A percentile compares a stretch with the other conserved stretches of the same genome.
These are phyloP conservation scores for Centroberyx gerrardi DNA, from an alignment of 2,797 vertebrate species.

Conservation along the genomic window DNA sequence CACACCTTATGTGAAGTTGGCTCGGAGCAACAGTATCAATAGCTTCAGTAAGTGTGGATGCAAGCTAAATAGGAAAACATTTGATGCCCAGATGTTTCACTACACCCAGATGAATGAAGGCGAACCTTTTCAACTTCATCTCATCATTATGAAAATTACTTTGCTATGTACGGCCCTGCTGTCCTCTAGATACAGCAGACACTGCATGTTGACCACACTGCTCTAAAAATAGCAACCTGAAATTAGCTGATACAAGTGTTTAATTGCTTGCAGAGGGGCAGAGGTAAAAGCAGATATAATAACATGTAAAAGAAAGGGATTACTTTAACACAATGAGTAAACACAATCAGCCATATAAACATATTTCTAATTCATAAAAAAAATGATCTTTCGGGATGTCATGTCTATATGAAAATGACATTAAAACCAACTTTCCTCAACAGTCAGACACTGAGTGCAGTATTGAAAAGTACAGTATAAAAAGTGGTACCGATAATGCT, in stretches of 20 bases:
- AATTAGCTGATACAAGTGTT: slow-evolving; percentile 39
- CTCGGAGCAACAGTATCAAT: slow-evolving; percentile 61
- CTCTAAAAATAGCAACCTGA: slow-evolving; percentile 58
- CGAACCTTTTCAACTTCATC: slow-evolving; percentile 66
- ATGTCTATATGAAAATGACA: background rate
- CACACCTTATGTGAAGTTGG: slow-evolving; percentile 57
- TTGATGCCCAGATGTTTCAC: slow-evolving; percentile 75
- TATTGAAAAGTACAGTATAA: slow-evolving; percentile 19
- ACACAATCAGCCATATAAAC: slow-evolving; percentile 23
- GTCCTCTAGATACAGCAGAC: slow-evolving; percentile 42
- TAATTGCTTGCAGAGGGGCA: slow-evolving; percentile 68
- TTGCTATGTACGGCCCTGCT: slow-evolving; percentile 56
- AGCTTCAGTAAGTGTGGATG: slow-evolving; percentile 40
- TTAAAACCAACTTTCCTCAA: slow-evolving; percentile 32
- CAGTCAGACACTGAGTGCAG: background rate
- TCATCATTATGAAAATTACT: slow-evolving; percentile 72
- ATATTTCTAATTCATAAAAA: background rate
- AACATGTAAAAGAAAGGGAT: slow-evolving; percentile 11
- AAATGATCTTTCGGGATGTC: background rate
- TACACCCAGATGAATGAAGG: slow-evolving; percentile 40
- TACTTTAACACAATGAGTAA: slow-evolving; percentile 2
- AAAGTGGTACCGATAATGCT: slow-evolving; percentile 56
- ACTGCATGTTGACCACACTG: slow-evolving; percentile 37
- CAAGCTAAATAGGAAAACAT: slow-evolving; percentile 52
- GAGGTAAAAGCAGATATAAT: slow-evolving; percentile 31